Base-by-base conservation (phyloP, 1,140 invertebrate genomes). In the Agrypnia vestita region DNA sequence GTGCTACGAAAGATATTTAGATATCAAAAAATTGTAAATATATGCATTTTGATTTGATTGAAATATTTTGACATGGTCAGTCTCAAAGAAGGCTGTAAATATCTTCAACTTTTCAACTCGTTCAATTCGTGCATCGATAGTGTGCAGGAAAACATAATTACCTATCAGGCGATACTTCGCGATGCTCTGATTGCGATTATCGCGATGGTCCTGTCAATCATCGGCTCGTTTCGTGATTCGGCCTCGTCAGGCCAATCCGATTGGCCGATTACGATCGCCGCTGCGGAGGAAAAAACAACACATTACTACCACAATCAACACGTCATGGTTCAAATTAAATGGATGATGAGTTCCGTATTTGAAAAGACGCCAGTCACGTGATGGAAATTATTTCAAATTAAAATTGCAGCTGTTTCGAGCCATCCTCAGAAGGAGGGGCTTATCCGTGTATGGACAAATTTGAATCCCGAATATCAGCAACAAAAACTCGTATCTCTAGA, bases 301-400 rank as follows among this genome's bases (percentile, higher is more conserved):
- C 78, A 79, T 74, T 55, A 67, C 62, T 71, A 79, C 56, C 62
- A 79, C 44, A 79, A 79, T 74, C 78, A 75, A 74, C 78, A 79
- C 78, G 78, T 79, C 78, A 79, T 79, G 78, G 19, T 79, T 21
- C 19, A 51, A 74, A 62, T 74, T 79, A 79, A 79, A 74, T 25
- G 35, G 46, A 53, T 25, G 43, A 35, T 35, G n/a, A 53, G 47
- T 19, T 55, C 71, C 49, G 13, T 13, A 64, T 64, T 64, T 64
- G 13, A 53, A 73, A 73, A 53, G 19, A 10, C 8, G 21, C 71
- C 47, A 73, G 47, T 73, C 71, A 73, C 49, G 25, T 19, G 47
- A 53, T 53, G 71, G 15, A 47, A 47, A 71, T 71, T 71, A 47
- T 19, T 47, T 47, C 47, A 9, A 59, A 21, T 15, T 11, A 10